A percentile compares a stretch with the other conserved stretches of the same genome.
These are phyloP conservation scores for Solenodon paradoxus DNA, from an alignment of 2,113 vertebrate genomes.

Conservation along the genomic window DNA sequence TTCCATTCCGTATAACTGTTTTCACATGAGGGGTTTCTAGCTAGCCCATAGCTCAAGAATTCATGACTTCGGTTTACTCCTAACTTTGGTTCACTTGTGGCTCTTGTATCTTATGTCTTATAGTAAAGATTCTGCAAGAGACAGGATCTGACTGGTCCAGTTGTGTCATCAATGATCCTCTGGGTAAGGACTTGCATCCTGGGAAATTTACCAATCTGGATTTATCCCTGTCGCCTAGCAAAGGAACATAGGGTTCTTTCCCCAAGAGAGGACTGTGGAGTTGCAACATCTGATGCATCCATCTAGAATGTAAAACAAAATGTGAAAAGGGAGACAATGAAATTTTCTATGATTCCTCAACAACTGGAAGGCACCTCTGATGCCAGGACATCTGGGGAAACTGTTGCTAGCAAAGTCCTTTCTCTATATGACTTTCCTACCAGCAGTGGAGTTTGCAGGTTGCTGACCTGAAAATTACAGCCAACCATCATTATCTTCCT, in stretches of 20 bases:
- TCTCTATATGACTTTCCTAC: not conserved
- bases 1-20: not conserved
- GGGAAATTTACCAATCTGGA: not conserved
- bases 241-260: not conserved
- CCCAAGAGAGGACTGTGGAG: not conserved
- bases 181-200: not conserved
- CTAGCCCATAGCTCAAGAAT: not conserved
- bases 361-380: not conserved
- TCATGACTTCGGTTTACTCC: not conserved
- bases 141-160: not conserved
- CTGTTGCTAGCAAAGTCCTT: not conserved
- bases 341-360: not conserved
- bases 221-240: not conserved
- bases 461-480: not conserved
- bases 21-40: not conserved
- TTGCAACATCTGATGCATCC: not conserved
- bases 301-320: not conserved
- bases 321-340: not conserved
- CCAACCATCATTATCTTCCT: not conserved
- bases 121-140: not conserved
- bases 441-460: not conserved
- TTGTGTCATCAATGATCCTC: not conserved
- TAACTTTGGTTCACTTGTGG: not conserved
- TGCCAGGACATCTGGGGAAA: not conserved
- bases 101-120: not conserved